Evolutionary conservation across 2,888 invertebrate genomes (phyloP).

Genomic region (Meiosimyza decipiens): DNA sequence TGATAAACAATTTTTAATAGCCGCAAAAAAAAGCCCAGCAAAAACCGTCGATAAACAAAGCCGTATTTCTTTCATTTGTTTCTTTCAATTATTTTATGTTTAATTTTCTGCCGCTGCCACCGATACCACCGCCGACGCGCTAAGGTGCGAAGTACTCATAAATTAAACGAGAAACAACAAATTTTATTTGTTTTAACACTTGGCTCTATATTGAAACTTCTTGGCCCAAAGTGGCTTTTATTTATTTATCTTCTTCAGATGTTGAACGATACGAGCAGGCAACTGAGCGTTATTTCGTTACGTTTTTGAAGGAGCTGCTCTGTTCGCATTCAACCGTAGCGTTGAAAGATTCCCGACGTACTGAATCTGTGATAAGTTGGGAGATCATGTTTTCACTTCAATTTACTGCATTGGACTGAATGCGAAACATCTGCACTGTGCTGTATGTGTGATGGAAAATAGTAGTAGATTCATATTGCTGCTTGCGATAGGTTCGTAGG

Average conservation of each 20-base stretch:
- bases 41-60: conserved; percentile 7
- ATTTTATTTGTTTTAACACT: background rate
- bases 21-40: background rate
- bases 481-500: no score
- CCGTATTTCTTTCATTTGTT: background rate
- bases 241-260: conserved; percentile 5
- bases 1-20: conserved; percentile 11
- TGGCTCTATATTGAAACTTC: background rate
- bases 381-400: conserved; percentile 1
- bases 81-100: conserved; percentile 3
- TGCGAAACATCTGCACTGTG: background rate
- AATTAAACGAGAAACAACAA: background rate
- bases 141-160: background rate
- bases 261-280: background rate
- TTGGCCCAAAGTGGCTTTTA: background rate
- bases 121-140: background rate
- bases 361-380: background rate
- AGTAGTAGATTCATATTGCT: background rate
- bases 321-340: background rate
- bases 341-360: conserved; percentile 12
- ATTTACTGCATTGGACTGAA: background rate
- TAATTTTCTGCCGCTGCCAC: background rate
- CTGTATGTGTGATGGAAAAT: conserved; percentile 1
- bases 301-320: background rate
- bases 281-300: background rate